Base-by-base conservation (phyloP, 1,140 invertebrate species). In the Saccostrea glomerata region DNA sequence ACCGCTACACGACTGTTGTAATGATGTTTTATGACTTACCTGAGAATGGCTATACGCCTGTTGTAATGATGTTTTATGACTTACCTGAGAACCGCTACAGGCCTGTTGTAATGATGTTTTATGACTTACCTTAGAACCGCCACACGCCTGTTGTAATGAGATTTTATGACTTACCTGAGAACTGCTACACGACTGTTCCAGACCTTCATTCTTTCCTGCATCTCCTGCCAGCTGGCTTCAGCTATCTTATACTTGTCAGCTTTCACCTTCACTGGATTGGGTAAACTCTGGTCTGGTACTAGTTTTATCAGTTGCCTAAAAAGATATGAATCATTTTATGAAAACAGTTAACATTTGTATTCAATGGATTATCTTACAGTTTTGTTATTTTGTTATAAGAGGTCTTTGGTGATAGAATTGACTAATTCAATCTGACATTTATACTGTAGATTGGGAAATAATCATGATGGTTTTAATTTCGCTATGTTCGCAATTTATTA, bases 261-360 rank as follows among this genome's bases (percentile, higher is more conserved):
- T 77, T 77, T 77, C 13, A 11, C 25, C 15, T 77, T 77, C 9
- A 25, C 13, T 12, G 23, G 25, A 30, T 77, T 77, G 0, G 70
- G 70, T 17, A 77, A 77, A 77, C 70, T 77, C 12, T 77, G 70
- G 30, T 77, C 70, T 13, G 70, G 70, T 77, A 77, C 25, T 12
- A 77, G 25, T 77, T 77, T 77, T 30, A 77, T 77, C 9, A 77
- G 70, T 30, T 77, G 70, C 70, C 70, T 77, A 30, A 36, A 77
- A 77, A n/a, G 15, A 17, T n/a, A 60, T 63, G 2, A 20, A 17
- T 47, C 47, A 47, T 47, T 47, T 47, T 47, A 9, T 47, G 9
- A 47, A 47, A 7, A 47, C 47, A 47, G 47, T 47, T 47, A 47
- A 47, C 47, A 47, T 47, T 47, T 47, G 47, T 9, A 47, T 47